Evolutionary conservation across 2,113 vertebrate species (phyloP).

Genomic region (Rafetus swinhoei): DNA sequence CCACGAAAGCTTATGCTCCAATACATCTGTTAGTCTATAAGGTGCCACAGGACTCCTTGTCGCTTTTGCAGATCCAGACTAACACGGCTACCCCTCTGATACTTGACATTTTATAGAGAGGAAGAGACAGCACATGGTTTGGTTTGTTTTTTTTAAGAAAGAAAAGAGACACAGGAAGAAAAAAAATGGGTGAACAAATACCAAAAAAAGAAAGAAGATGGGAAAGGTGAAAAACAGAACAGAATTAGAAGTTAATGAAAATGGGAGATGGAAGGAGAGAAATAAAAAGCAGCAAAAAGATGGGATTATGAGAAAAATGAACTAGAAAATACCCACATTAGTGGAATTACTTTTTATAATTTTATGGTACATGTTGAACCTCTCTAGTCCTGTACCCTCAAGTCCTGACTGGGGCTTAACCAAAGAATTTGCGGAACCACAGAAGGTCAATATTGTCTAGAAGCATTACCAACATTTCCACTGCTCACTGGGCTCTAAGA

Average conservation of each 20-base stretch:
- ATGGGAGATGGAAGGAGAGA: not conserved
- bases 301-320: not conserved
- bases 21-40: too few relatives aligned
- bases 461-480: too few relatives aligned
- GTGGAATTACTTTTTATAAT: slow-evolving; percentile 63
- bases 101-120: not conserved
- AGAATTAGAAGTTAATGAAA: not conserved
- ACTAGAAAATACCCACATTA: slow-evolving; percentile 52
- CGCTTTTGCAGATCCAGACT: too few relatives aligned
- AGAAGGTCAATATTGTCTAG: too few relatives aligned
- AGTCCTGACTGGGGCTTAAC: too few relatives aligned
- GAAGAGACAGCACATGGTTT: not conserved
- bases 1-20: too few relatives aligned
- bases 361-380: too few relatives aligned
- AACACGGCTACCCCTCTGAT: too few relatives aligned
- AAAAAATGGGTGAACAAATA: not conserved
- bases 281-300: slow-evolving; percentile 4
- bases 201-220: not conserved
- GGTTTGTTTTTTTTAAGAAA: not conserved
- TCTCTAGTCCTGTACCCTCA: too few relatives aligned
- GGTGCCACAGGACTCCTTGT: too few relatives aligned
- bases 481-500: too few relatives aligned
- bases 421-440: too few relatives aligned
- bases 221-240: not conserved
- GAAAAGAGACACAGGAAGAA: not conserved